phyloP scores from a whole-genome alignment of 2,113 vertebrate species.

The Lampris incognitus region DNA sequence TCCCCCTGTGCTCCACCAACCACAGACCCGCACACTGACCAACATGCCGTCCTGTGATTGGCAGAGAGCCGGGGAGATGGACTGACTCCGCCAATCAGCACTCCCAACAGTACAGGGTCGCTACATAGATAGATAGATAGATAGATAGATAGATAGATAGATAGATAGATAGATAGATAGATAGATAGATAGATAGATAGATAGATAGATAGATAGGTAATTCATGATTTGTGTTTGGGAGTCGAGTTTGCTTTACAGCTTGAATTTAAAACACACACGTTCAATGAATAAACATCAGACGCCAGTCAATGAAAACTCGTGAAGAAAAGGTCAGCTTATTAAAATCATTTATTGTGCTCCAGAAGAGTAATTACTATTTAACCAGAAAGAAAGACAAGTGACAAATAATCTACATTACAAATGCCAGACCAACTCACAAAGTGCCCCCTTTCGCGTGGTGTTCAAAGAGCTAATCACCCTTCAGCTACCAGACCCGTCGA shows the following conservation, averaged over 20 bases:
- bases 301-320: slow-evolving; percentile 58
- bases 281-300: slow-evolving; percentile 10
- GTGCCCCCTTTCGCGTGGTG: slow-evolving; percentile 66
- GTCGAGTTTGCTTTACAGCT: slow-evolving; percentile 17
- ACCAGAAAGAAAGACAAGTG: slow-evolving; percentile 86
- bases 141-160: too few relatives aligned
- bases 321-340: slow-evolving; percentile 78
- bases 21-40: too few relatives aligned
- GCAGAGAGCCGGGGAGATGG: too few relatives aligned
- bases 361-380: slow-evolving; percentile 87
- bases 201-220: too few relatives aligned
- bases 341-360: slow-evolving; percentile 88
- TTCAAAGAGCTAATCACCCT: slow-evolving; percentile 62
- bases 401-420: slow-evolving; percentile 86
- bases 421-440: slow-evolving; percentile 77
- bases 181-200: too few relatives aligned
- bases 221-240: too few relatives aligned
- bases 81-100: too few relatives aligned
- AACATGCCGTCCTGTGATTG: too few relatives aligned
- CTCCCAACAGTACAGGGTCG: too few relatives aligned
- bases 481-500: slow-evolving; percentile 57
- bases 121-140: too few relatives aligned
- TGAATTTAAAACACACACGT: slow-evolving; percentile 33
- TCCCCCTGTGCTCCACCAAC: too few relatives aligned
- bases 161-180: too few relatives aligned